Base-by-base conservation (phyloP, 92 coral and sea anemone genomes). In the Epizoanthus scotinus region DNA sequence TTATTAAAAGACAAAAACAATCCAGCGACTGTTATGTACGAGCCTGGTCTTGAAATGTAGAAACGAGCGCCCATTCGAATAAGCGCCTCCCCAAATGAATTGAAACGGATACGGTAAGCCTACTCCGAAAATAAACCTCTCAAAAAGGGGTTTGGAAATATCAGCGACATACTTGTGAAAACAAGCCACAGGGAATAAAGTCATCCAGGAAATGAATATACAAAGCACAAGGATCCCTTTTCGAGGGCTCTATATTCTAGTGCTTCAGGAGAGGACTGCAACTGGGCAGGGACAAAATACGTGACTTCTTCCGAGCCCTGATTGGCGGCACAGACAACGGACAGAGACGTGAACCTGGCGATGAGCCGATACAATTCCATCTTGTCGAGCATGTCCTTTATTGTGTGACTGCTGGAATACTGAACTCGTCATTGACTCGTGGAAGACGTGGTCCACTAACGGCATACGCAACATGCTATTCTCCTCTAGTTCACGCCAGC, bases 281-380 rank as follows among this genome's bases (percentile, higher is more conserved):
- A 83, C 84, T 91, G 94, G 0, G 94, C 91, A 17, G 94, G 94
- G 9, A 91, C 94, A 50, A 91, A 91, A 26, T 91, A 91, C 60
- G 70, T 68, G 18, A 79, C 84, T 21, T 61, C 55, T 36, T 40
- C 20, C 26, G 18, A 22, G 31, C 31, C 67, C 31, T 21, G 67
- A 27, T 62, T 67, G 53, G 66, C 73, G 49, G 52, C 52, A 2
- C 44, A 15, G 2, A 36, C 50, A 20, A 71, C 56, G 36, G 40
- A 52, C 15, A 28, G 78, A 10, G 77, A 63, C 18, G 79, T 67
- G 63, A 91, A 91, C 71, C 54, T 82, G 4, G 94, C 94, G 50
- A 91, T 85, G 77, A 91, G 84, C 21, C 94, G 91, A 44, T 91
- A 91, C 80, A 80, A 82, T 31, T 91, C 94, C 94, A 91, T 91